These are phyloP conservation scores for Tamias sibiricus DNA, from an alignment of 2,113 vertebrate species.

Conservation along the genomic window DNA sequence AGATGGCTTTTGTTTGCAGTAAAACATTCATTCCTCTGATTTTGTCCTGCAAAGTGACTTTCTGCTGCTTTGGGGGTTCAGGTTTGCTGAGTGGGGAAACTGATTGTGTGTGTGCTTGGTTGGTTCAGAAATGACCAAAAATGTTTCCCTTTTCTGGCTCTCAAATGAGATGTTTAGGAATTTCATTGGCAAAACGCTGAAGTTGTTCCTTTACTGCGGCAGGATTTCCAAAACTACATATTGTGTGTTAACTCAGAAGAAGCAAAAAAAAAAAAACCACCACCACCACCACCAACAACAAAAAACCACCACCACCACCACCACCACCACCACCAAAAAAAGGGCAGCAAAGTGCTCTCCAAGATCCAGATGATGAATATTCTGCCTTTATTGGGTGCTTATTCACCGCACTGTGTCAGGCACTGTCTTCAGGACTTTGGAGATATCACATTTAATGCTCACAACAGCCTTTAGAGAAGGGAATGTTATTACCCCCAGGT, in stretches of 20 bases:
- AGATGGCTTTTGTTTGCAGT: slow-evolving; percentile 75
- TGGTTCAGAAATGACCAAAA: slow-evolving; percentile 61
- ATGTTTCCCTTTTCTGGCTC: slow-evolving; percentile 52
- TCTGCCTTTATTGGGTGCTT: not conserved
- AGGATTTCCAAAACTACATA: slow-evolving; percentile 63
- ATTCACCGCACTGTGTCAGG: not conserved
- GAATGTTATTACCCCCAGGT: not conserved
- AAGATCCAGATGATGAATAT: not conserved
- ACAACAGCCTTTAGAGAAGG: not conserved
- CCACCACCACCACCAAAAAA: too few relatives aligned
- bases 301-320: too few relatives aligned
- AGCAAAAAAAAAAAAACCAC: too few relatives aligned
- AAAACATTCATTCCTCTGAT: slow-evolving; percentile 55
- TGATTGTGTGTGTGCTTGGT: not conserved
- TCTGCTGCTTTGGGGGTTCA: slow-evolving; percentile 8
- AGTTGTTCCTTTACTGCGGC: slow-evolving; percentile 44
- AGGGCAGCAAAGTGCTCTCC: not conserved
- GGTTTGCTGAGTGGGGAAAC: slow-evolving; percentile 31
- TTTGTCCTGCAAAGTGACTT: slow-evolving; percentile 54
- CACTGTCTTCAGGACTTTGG: not conserved
- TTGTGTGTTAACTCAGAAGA: slow-evolving; percentile 31
- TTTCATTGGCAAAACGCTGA: slow-evolving; percentile 67
- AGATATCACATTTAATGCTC: slow-evolving; percentile 33
- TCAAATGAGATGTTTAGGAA: slow-evolving; percentile 62
- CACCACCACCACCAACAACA: too few relatives aligned